These are phyloP conservation scores for Botia almorhae DNA, from an alignment of 2,797 vertebrate genomes.

Conservation along the genomic window DNA sequence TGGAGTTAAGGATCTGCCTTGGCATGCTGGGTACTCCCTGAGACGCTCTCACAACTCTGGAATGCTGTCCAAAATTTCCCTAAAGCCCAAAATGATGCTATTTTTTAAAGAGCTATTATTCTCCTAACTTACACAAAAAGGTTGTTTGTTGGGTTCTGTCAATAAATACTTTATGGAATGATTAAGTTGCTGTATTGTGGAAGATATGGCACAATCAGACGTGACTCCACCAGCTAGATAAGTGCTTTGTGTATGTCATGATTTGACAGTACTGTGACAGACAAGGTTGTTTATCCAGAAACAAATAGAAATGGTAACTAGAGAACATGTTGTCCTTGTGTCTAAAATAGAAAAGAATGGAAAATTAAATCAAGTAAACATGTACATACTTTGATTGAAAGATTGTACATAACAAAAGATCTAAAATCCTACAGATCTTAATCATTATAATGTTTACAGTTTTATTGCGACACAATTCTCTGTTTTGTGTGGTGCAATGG, in stretches of 20 bases:
- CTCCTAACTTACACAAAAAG: not conserved
- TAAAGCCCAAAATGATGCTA: constrained; percentile 38
- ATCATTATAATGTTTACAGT: not conserved
- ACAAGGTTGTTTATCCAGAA: not conserved
- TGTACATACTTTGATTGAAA: not conserved
- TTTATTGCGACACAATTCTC: not conserved
- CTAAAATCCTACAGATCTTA: not conserved
- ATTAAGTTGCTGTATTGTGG: not conserved
- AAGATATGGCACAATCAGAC: not conserved
- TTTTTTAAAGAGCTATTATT: constrained; percentile 39
- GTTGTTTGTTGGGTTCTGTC: not conserved
- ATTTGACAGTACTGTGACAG: constrained; percentile 1
- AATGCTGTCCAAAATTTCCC: constrained; percentile 58
- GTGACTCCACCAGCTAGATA: constrained; percentile 2
- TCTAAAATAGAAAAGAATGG: not conserved
- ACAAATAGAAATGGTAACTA: constrained; percentile 5
- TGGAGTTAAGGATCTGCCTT: constrained; percentile 50
- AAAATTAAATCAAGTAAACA: constrained; percentile 13
- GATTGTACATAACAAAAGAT: constrained; percentile 1
- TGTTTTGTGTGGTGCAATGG: not conserved
- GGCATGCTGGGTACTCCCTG: constrained; percentile 53
- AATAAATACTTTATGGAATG: constrained; percentile 14
- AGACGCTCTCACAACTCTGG: constrained; percentile 52
- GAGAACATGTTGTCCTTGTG: not conserved
- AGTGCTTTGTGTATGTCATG: constrained; percentile 3